Percentiles rank a stretch among this genome's conserved stretches.
phyloP scores from a whole-genome alignment of 2,888 invertebrate species.

The Ectemnius cavifrons region DNA sequence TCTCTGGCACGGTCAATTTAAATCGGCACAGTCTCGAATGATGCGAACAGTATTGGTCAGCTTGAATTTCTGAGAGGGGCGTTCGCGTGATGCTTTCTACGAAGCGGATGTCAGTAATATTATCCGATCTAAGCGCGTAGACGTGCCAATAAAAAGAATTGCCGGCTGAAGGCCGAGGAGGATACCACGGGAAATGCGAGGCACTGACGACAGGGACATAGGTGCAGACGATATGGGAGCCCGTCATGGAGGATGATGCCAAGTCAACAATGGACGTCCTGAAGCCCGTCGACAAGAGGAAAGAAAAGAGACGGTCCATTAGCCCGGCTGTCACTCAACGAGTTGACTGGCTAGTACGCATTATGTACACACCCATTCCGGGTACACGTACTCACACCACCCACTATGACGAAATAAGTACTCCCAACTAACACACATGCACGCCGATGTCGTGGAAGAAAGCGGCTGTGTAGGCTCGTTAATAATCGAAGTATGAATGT shows the following conservation, averaged over 20 bases:
- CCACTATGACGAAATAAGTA: slow-evolving; percentile 18
- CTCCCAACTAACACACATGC: neutral
- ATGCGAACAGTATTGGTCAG: too few species aligned
- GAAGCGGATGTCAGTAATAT: too few species aligned
- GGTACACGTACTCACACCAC: slow-evolving; percentile 12
- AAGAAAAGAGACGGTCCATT: slow-evolving; percentile 63
- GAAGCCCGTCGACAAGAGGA: slow-evolving; percentile 47
- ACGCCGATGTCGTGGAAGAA: slow-evolving; percentile 23
- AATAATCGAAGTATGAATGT: slow-evolving; percentile 17
- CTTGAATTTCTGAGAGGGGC: slow-evolving; percentile 30
- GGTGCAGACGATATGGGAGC: slow-evolving; percentile 31
- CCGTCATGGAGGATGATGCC: slow-evolving; percentile 55
- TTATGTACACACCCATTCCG: slow-evolving; percentile 57
- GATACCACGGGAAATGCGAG: neutral
- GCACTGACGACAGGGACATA: neutral
- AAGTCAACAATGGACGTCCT: slow-evolving; percentile 65
- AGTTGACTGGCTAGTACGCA: slow-evolving; percentile 52
- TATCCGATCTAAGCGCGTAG: too few species aligned
- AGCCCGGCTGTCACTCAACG: slow-evolving; percentile 66
- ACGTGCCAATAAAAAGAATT: neutral
- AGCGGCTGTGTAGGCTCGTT: neutral
- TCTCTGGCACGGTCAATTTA: too few species aligned
- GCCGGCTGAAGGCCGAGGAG: neutral
- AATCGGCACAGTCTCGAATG: too few species aligned
- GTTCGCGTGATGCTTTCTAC: too few species aligned